These are phyloP conservation scores for Dryocosmus kuriphilus DNA, from an alignment of 2,888 invertebrate species.

Conservation along the genomic window DNA sequence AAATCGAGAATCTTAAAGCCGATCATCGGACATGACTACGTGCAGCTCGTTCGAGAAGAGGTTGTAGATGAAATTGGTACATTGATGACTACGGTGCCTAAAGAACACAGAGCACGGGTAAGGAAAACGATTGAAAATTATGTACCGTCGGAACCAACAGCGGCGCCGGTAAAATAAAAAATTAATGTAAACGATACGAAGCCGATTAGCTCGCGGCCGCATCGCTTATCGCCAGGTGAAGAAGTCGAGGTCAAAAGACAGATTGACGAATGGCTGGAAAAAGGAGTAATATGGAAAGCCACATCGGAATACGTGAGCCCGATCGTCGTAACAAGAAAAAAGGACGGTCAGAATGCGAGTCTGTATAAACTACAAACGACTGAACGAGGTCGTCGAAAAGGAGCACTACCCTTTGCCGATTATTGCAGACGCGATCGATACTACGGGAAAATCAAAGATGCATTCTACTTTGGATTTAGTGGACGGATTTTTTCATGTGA, in stretches of 20 bases:
- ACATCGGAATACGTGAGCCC: not conserved
- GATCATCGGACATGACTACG: no score
- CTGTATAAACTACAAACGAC: not conserved
- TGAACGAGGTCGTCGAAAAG: not conserved
- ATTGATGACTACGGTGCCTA: no score
- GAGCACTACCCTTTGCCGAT: not conserved
- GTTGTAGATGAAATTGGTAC: no score
- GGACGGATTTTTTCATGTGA: constrained; percentile 11
- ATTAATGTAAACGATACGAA: not conserved
- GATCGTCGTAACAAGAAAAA: not conserved
- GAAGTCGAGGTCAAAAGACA: not conserved
- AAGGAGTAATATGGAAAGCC: not conserved
- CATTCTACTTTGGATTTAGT: not conserved
- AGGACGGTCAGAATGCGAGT: not conserved
- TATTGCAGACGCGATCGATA: not conserved
- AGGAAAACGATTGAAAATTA: no score
- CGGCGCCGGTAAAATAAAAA: no score
- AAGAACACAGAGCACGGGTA: no score
- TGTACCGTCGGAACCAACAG: no score
- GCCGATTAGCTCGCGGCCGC: not conserved
- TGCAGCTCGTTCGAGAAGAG: no score
- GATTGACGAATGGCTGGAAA: not conserved
- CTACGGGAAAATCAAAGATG: not conserved
- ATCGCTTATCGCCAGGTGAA: not conserved
- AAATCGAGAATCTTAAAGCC: no score